A percentile compares a stretch with the other conserved stretches of the same genome.
These are phyloP conservation scores for Hexactinellida sp. DNA, from an alignment of 37 sponge, comb jelly and placozoan genomes.

Conservation along the genomic window DNA sequence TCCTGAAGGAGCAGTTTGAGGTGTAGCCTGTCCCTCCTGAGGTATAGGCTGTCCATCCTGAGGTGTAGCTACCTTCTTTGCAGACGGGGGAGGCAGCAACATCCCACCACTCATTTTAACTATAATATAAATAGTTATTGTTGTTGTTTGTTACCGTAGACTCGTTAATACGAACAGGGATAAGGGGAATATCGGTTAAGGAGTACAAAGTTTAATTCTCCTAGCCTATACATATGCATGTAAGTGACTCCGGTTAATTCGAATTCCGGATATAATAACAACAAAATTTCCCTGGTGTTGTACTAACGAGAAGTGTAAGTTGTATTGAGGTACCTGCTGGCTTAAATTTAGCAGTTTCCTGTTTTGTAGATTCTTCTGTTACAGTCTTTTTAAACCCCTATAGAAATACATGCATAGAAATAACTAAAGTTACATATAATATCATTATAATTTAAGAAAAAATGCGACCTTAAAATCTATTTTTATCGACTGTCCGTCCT, in stretches of 20 bases:
- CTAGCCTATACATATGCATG: no score
- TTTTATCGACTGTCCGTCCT: conserved; percentile 53
- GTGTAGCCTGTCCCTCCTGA: not conserved
- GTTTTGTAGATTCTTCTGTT: not conserved
- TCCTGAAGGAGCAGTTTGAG: no score
- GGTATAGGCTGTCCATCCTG: not conserved
- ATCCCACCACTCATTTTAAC: conserved; percentile 12
- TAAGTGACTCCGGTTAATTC: no score
- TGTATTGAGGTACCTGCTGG: not conserved
- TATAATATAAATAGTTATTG: not conserved
- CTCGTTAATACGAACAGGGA: no score
- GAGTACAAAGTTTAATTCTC: no score
- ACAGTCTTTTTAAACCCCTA: not conserved
- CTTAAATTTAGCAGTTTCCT: not conserved
- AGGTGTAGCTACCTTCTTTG: conserved; percentile 4
- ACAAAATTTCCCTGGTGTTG: no score
- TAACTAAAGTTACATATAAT: not conserved
- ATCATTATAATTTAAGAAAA: not conserved
- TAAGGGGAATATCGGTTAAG: no score
- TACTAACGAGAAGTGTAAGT: no score
- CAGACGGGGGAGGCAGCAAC: not conserved
- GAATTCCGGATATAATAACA: no score
- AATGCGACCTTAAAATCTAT: conserved; percentile 27
- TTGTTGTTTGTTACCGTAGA: no score
- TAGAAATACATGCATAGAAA: not conserved